A percentile compares a stretch with the other conserved stretches of the same genome.
Evolutionary conservation across 92 coral and sea anemone species (phyloP).

Genomic region (Montipora capitata): DNA sequence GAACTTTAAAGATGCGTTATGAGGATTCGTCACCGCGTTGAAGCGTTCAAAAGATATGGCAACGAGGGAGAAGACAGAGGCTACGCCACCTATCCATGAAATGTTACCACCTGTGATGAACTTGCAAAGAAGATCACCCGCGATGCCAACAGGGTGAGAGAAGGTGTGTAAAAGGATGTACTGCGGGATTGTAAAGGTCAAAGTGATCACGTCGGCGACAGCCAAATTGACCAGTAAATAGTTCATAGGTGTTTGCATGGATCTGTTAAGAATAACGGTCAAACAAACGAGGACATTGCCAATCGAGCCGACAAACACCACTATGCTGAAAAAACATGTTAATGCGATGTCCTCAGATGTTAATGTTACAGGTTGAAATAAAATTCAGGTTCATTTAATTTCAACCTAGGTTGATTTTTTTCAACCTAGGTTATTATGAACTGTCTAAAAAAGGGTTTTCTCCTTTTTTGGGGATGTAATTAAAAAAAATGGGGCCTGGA

Average conservation of each 20-base stretch:
- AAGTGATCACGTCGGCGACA: slow-evolving; percentile 41
- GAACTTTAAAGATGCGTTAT: neutral
- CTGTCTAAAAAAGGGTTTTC: no score
- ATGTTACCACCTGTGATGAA: slow-evolving; percentile 67
- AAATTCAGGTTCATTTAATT: no score
- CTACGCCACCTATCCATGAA: slow-evolving; percentile 71
- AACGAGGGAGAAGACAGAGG: slow-evolving; percentile 63
- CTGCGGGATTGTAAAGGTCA: slow-evolving; percentile 34
- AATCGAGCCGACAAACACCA: slow-evolving; percentile 36
- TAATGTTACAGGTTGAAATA: no score
- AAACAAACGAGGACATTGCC: slow-evolving; percentile 27
- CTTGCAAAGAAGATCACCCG: slow-evolving; percentile 52
- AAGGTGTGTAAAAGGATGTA: slow-evolving; percentile 42
- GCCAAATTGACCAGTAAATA: slow-evolving; percentile 58
- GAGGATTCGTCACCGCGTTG: slow-evolving; percentile 52
- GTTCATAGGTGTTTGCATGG: slow-evolving; percentile 37
- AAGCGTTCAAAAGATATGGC: slow-evolving; percentile 59
- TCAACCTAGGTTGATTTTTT: no score
- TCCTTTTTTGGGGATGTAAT: no score
- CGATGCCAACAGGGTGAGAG: slow-evolving; percentile 45
- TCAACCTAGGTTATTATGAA: no score
- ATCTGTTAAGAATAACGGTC: slow-evolving; percentile 23
- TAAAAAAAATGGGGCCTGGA: no score
- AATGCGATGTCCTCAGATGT: neutral
- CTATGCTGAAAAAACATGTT: neutral